Percentiles rank a stretch among this genome's conserved stretches.
Conservation (phyloP, 2,888 invertebrate genomes). For the Altica lythri region DNA sequence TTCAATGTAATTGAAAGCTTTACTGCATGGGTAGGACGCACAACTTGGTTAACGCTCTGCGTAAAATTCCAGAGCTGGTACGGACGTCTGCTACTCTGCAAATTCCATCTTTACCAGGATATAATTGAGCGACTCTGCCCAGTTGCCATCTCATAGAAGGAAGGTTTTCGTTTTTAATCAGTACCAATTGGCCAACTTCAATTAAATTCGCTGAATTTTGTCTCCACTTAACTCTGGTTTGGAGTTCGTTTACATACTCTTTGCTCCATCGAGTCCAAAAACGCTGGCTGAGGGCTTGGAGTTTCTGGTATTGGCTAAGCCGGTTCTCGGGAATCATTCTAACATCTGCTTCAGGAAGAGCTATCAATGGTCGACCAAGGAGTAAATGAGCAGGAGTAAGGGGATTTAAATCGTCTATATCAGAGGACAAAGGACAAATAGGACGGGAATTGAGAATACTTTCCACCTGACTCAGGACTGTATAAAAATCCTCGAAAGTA, state of each 20-base stretch:
- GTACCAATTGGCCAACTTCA: slow-evolving; percentile 22
- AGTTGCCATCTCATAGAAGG: slow-evolving; percentile 30
- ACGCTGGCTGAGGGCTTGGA: too few relatives aligned
- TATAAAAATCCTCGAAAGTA: slow-evolving; percentile 29
- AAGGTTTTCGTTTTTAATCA: slow-evolving; percentile 31
- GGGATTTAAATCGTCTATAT: slow-evolving; percentile 19
- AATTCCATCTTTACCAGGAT: slow-evolving; percentile 30
- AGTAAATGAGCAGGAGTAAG: slow-evolving; percentile 35
- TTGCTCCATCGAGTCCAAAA: slow-evolving; percentile 25
- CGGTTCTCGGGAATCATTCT: slow-evolving; percentile 2
- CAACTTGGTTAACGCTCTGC: slow-evolving; percentile 17
- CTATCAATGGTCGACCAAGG: slow-evolving; percentile 25
- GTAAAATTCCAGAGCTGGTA: slow-evolving; percentile 15
- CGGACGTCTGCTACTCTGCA: slow-evolving; percentile 27
- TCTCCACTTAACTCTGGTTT: slow-evolving; percentile 31
- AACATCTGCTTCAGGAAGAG: slow-evolving; percentile 27
- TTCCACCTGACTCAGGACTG: slow-evolving; percentile 35
- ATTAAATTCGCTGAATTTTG: too few relatives aligned
- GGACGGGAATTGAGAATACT: slow-evolving; percentile 36
- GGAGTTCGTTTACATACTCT: slow-evolving; percentile 33
- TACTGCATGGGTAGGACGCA: too few relatives aligned
- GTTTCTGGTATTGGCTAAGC: too few relatives aligned
- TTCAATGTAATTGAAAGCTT: too few relatives aligned
- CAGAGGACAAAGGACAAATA: slow-evolving; percentile 27
- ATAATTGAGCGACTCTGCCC: slow-evolving; percentile 22